Conservation (phyloP, 2,888 invertebrate species). For the Sinelater perroti region DNA sequence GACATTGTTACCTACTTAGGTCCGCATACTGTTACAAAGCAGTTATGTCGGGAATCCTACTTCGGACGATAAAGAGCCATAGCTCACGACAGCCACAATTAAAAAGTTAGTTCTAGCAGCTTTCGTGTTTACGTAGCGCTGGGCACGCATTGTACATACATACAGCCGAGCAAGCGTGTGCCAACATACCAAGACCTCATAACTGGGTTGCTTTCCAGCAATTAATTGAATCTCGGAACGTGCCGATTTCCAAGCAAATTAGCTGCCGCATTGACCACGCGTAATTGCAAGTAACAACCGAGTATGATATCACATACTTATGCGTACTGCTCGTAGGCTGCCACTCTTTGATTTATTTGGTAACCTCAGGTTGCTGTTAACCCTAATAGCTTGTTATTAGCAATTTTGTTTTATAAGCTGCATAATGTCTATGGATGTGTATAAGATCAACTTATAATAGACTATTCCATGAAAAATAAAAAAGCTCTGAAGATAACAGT, state of each 20-base stretch:
- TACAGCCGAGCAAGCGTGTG: conserved; percentile 4
- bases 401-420: not conserved
- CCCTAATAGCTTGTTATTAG: not conserved
- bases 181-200: conserved; percentile 5
- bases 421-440: not conserved
- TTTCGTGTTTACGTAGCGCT: conserved; percentile 3
- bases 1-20: no score
- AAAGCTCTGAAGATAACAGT: no score
- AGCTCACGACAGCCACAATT: conserved; percentile 1
- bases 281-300: no score
- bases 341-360: not conserved
- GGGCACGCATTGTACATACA: conserved; percentile 7
- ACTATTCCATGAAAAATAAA: no score
- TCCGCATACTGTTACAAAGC: no score
- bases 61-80: not conserved
- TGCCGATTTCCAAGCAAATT: not conserved
- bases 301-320: no score
- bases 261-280: no score
- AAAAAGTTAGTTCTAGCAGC: conserved; percentile 10
- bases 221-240: not conserved
- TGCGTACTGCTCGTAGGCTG: no score
- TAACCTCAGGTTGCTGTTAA: not conserved
- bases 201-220: conserved; percentile 9
- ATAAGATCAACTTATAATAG: not conserved
- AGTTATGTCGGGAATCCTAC: not conserved